phyloP scores from a whole-genome alignment of 2,888 invertebrate species.

The Bursaphelenchus okinawaensis region DNA sequence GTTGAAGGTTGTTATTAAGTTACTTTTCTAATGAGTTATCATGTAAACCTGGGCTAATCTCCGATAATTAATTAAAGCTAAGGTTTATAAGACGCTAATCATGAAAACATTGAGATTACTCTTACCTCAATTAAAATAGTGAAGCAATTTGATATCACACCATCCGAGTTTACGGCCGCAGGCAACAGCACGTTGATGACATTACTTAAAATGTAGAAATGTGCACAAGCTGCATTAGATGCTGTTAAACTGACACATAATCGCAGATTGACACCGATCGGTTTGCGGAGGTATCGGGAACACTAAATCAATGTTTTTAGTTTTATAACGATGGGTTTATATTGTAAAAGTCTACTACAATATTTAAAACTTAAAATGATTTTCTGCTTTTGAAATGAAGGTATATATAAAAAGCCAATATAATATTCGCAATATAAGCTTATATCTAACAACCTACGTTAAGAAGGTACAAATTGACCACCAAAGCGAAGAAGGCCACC shows the following conservation, averaged over 20 bases:
- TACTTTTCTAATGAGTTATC: too few species aligned
- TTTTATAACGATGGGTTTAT: not conserved
- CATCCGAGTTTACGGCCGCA: conserved; percentile 17
- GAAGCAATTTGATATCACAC: conserved; percentile 44
- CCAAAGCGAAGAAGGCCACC: conserved; percentile 37
- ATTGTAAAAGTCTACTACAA: too few species aligned
- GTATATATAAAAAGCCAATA: too few species aligned
- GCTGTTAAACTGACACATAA: conserved; percentile 48
- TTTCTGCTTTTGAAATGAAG: not conserved
- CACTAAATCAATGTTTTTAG: conserved; percentile 33
- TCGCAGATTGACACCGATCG: conserved; percentile 49
- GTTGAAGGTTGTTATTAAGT: too few species aligned
- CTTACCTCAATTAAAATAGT: conserved; percentile 46
- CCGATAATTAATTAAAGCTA: too few species aligned
- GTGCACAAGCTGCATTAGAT: conserved; percentile 46
- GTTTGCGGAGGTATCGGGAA: conserved; percentile 44
- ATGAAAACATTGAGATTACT: too few species aligned
- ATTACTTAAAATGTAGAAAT: conserved; percentile 48
- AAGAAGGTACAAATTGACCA: conserved; percentile 49
- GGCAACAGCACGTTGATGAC: conserved; percentile 45
- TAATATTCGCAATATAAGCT: not conserved
- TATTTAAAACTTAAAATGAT: too few species aligned
- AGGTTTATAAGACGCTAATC: too few species aligned
- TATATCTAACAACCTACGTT: conserved; percentile 28
- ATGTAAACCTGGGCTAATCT: too few species aligned